Conservation (phyloP, 2,888 invertebrate genomes). For the Elysia crispata region DNA sequence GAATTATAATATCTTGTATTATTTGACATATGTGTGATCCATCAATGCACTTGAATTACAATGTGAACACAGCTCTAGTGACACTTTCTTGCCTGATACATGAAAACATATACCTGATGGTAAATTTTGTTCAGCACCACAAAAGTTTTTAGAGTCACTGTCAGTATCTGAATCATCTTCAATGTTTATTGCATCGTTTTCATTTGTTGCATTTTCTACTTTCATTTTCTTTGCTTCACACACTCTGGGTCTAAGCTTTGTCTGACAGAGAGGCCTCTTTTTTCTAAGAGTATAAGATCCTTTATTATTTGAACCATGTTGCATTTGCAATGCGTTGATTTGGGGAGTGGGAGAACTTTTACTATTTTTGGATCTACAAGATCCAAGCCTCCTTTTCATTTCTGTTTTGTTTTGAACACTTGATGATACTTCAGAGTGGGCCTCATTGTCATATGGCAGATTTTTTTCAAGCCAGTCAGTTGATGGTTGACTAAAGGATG, state of each 20-base stretch:
- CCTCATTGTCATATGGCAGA: background rate
- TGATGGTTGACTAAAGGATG: slow-evolving; percentile 46
- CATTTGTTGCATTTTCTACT: background rate
- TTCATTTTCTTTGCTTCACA: background rate
- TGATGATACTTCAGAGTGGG: background rate
- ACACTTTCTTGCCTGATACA: slow-evolving; percentile 47
- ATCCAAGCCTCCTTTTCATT: background rate
- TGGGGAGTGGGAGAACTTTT: background rate
- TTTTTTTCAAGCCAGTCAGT: background rate
- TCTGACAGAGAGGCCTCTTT: too few species aligned
- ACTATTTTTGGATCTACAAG: background rate
- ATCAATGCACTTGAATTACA: slow-evolving; percentile 22
- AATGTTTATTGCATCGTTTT: background rate
- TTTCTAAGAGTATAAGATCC: too few species aligned
- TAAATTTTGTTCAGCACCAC: background rate
- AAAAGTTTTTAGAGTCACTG: too few species aligned
- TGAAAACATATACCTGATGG: slow-evolving; percentile 35
- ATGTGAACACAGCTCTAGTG: slow-evolving; percentile 30
- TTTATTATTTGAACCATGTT: too few species aligned
- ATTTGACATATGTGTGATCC: slow-evolving; percentile 44
- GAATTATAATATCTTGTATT: background rate
- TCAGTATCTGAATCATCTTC: background rate
- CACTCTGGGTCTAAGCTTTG: background rate
- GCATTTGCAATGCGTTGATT: too few species aligned
- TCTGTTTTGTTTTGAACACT: background rate